Evolutionary conservation across 2,888 invertebrate species (phyloP), one percentile per base, ranked within the genome.

Genomic region (Eristalis pertinax): DNA sequence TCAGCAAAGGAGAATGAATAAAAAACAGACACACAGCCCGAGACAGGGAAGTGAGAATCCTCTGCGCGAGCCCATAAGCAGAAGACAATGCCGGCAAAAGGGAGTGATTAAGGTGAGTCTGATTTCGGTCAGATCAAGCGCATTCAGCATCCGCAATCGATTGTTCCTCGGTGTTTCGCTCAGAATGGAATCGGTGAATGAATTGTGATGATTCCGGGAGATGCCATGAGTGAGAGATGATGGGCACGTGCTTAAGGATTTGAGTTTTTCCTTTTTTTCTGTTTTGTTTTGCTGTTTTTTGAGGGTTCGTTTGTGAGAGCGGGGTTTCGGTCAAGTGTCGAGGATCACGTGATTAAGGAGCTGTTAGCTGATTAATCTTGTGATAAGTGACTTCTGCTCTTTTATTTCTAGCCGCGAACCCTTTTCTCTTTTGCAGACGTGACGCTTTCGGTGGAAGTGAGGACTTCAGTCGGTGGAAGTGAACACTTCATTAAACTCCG

Each of bases 51-150:
- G 38, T 13, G 38, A 38, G 13, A 75, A 50, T 26, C 60, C 32
- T 13, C 43, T 43, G 43, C 72, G 2, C 35, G 11, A 38, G 38
- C 32, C 41, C 56, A 67, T 13, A 72, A 38, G 63, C 65, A 60
- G 67, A 64, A 87, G 75, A 84, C 84, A 84, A 68, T 32, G 32
- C 0, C 75, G n/a, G 65, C 69, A 70, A 79, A 87, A 62, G 84
- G 84, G 87, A 83, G 87, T 87, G 87, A 87, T 87, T 87, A 87
- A 76, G 87, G 87, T 87, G 76, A n/a, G 84, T 29, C 68, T 80
- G 87, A 87, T 87, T 87, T 84, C 76, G 87, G 87, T 87, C 87
- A 87, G 87, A 87, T 84, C 87, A 87, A 60, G 87, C 84, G 73
- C 84, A 87, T 76, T 76, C 73, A 84, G 84, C 87, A 87, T 87